Base-by-base conservation (phyloP, 2,888 invertebrate genomes). In the Pristionchus japonicus region DNA sequence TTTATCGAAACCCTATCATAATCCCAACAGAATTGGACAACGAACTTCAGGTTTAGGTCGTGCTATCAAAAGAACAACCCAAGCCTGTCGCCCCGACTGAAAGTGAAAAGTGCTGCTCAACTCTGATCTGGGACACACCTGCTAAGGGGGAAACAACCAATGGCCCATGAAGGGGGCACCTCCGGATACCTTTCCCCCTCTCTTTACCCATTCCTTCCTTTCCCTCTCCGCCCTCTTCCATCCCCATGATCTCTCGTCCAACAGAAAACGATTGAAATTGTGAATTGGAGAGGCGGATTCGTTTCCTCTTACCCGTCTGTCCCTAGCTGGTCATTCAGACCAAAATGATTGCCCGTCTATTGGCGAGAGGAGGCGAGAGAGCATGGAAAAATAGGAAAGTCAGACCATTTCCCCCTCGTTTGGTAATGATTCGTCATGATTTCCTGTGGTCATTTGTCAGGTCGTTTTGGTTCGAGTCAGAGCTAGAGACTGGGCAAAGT, bases 41-140 rank as follows among this genome's bases (percentile, higher is more conserved):
- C n/a, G n/a, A n/a, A n/a, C n/a, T n/a, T n/a, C n/a, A n/a, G n/a
- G n/a, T n/a, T n/a, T n/a, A n/a, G n/a, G n/a, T n/a, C n/a, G n/a
- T 23, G 23, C 37, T 17, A 37, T 70, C 17, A 70, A n/a, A n/a
- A n/a, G n/a, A n/a, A n/a, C n/a, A n/a, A n/a, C 13, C 17, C 34
- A 57, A 31, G 37, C 70, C 37, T 70, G 15, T 37, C 37, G 6
- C 11, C 23, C 23, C 4, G 23, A 57, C n/a, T 23, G 27, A 77
- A 77, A 43, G 43, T 27, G 77, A 77, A 77, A 77, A 77, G 77
- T 40, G 77, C 67, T 67, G 34, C 34, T 27, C 31, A 31, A n/a
- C 77, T 77, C 77, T 43, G n/a, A 77, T 77, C 7, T 77, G 43
- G 77, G 77, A 52, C 82, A n/a, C n/a, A 52, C 31, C 52, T 83